phyloP scores from a whole-genome alignment of 2,888 invertebrate species.

The Phengaris alcon region DNA sequence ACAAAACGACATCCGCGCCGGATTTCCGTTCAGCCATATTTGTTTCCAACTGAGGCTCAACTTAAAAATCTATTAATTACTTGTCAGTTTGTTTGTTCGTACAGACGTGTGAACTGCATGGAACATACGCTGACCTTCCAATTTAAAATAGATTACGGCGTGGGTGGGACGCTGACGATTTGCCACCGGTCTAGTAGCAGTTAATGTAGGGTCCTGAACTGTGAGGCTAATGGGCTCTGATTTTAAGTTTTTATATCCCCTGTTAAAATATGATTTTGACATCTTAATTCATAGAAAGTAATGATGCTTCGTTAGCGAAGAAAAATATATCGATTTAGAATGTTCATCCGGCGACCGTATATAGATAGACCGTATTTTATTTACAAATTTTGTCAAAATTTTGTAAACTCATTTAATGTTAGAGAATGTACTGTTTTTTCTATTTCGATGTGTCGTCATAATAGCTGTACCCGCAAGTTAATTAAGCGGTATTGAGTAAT shows the following conservation, averaged over 20 bases:
- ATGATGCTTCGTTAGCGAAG: neutral
- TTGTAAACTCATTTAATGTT: no score
- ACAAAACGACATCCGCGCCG: neutral
- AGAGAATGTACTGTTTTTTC: no score
- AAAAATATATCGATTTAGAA: no score
- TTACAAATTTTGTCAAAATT: no score
- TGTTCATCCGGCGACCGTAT: no score
- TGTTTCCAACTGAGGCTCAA: neutral
- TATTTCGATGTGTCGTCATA: neutral
- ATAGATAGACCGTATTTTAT: no score
- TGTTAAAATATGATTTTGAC: neutral
- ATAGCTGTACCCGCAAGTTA: neutral
- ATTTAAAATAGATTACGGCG: conserved; percentile 68
- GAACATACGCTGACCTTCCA: conserved; percentile 63
- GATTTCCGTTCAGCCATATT: conserved; percentile 7
- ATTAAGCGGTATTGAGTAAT: neutral
- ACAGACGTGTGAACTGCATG: conserved; percentile 44
- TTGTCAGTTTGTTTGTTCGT: conserved; percentile 25
- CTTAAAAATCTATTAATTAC: conserved; percentile 3
- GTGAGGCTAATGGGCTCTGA: neutral
- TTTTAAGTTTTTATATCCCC: no score
- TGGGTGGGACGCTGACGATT: conserved; percentile 17
- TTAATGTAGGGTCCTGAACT: conserved; percentile 1
- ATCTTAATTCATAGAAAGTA: neutral
- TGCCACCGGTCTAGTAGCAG: neutral